These are phyloP conservation scores for Antheraea assamensis DNA, from an alignment of 2,888 invertebrate species.

Conservation along the genomic window DNA sequence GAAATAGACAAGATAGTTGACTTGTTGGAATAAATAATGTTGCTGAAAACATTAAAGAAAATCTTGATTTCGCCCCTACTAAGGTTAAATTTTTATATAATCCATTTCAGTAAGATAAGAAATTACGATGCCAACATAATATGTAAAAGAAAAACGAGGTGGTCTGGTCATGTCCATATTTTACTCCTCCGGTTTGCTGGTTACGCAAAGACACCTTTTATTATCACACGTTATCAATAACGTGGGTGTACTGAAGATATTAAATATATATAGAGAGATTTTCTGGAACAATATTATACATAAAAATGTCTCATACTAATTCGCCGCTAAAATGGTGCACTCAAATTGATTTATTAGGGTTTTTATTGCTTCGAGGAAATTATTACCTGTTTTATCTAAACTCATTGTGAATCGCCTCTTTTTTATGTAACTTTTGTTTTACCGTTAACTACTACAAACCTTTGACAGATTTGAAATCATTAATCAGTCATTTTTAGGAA, in stretches of 20 bases:
- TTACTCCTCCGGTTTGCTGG: background rate
- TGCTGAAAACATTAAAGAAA: background rate
- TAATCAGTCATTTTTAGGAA: too few species aligned
- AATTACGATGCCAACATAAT: conserved; percentile 1
- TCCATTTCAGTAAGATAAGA: background rate
- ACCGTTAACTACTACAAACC: too few species aligned
- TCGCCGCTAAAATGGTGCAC: background rate
- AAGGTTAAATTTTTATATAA: conserved; percentile 2
- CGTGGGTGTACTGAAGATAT: background rate
- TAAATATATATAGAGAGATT: background rate
- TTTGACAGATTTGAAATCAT: too few species aligned
- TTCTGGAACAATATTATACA: background rate
- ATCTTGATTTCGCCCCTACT: background rate
- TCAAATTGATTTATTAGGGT: background rate
- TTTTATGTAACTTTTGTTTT: too few species aligned
- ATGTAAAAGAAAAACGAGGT: background rate
- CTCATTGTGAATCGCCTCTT: too few species aligned
- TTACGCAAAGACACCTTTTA: conserved; percentile 1
- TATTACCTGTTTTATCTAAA: too few species aligned
- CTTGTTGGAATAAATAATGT: background rate
- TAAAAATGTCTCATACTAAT: background rate
- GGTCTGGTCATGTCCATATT: background rate
- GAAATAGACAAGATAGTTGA: background rate
- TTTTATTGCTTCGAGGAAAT: too few species aligned
- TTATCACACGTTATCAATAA: conserved; percentile 1